These are phyloP conservation scores for Heliconius hewitsoni DNA, from an alignment of 1,140 invertebrate species.

Conservation along the genomic window DNA sequence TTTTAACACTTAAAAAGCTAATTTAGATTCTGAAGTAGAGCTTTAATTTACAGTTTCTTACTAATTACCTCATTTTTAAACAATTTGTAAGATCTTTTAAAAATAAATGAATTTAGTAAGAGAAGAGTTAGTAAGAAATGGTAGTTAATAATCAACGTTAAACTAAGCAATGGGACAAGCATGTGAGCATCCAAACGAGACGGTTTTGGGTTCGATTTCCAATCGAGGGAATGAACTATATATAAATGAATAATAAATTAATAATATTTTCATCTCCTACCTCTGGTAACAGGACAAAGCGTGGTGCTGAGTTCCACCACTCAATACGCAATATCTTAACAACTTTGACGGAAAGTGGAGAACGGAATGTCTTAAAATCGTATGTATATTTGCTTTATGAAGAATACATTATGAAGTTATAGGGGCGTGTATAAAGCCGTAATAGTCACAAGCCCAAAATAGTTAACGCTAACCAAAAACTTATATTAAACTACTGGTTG, in stretches of 20 bases:
- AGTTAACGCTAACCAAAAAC: too few relatives aligned
- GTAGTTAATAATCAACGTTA: background rate
- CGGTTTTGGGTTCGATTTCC: too few relatives aligned
- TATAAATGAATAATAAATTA: too few relatives aligned
- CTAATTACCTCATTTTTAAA: background rate
- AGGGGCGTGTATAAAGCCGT: too few relatives aligned
- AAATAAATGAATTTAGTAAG: background rate
- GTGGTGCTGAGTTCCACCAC: background rate
- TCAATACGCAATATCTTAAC: background rate
- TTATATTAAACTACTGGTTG: too few relatives aligned
- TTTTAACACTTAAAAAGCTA: conserved; percentile 5
- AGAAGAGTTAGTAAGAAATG: background rate
- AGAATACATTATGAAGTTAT: too few relatives aligned
- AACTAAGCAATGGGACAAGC: background rate
- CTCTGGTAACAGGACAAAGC: background rate
- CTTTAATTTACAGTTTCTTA: background rate
- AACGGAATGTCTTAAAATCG: too few relatives aligned
- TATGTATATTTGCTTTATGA: too few relatives aligned
- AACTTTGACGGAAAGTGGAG: too few relatives aligned
- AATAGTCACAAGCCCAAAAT: too few relatives aligned
- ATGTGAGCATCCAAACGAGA: too few relatives aligned
- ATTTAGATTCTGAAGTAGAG: background rate
- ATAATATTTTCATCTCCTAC: background rate
- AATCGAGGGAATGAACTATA: too few relatives aligned
- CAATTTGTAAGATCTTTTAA: background rate